Base-by-base conservation (phyloP, 2,797 vertebrate genomes). In the Sebastes minor region DNA sequence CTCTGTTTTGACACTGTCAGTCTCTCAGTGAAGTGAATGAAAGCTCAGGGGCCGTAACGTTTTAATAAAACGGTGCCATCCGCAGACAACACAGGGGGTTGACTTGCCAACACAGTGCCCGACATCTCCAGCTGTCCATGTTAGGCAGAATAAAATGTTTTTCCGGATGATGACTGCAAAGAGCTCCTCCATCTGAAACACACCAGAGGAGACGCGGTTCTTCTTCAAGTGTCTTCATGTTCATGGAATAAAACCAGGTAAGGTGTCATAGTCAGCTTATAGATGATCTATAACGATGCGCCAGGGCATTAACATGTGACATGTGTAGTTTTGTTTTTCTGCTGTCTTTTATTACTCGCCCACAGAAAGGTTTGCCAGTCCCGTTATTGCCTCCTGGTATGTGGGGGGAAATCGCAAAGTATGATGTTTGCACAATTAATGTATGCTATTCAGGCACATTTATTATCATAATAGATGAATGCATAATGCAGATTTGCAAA, bases 181-280 rank as follows among this genome's bases (percentile, higher is more conserved):
- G 69, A 52, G 61, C 38, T 20, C 18, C 56, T 13, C 22, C 56
- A 27, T 49, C 69, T 80, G 71, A 90, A 67, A 68, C 55, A 65
- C 79, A 59, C 0, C 68, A 33, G 65, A 80, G 82, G 84, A 89
- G 84, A 89, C 78, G 74, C 79, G 69, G 64, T 71, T 84, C 64
- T 80, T 76, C 38, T 81, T 76, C 38, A 78, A 63, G 85, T 80
- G 80, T 72, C 38, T 72, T 72, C 60, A 11, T 22, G 55, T 91
- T 22, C 11, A 85, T 87, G 90, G 86, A 84, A 78, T 89, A 86
- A 87, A 81, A 66, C 16, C 88, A 93, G 92, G 92, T 94, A 89
- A 86, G 89, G 14, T 18, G 72, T 83, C 63, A 33, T 2, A 18
- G 22, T 80, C 42, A 62, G 13, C 5, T n/a, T 57, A 16, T 27